Evolutionary conservation across 2,797 vertebrate species (phyloP).

Genomic region (Avahi laniger): DNA sequence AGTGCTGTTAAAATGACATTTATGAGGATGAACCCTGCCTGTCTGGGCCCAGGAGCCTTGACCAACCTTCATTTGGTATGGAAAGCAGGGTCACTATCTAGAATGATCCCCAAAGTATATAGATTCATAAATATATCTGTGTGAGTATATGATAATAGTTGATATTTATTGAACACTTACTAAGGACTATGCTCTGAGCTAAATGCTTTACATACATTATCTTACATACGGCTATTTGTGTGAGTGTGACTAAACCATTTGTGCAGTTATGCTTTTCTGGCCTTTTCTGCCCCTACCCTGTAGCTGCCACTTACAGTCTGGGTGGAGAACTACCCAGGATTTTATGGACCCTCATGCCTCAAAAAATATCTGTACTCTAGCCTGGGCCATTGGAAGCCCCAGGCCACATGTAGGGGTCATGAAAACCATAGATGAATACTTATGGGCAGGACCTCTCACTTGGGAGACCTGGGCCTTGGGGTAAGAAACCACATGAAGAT

Average conservation of each 20-base stretch:
- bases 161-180: background rate
- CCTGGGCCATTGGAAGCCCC: background rate
- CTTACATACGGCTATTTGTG: background rate
- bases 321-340: background rate
- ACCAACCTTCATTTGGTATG: background rate
- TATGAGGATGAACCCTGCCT: background rate
- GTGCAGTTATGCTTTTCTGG: background rate
- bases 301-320: background rate
- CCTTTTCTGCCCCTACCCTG: background rate
- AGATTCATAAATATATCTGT: background rate
- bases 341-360: background rate
- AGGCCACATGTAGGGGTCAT: background rate
- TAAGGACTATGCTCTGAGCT: background rate
- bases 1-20: background rate
- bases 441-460: background rate
- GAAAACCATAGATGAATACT: background rate
- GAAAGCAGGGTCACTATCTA: background rate
- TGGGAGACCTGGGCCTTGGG: background rate
- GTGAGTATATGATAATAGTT: background rate
- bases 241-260: background rate
- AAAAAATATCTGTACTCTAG: background rate
- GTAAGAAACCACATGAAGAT: slow-evolving; percentile 10
- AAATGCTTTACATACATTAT: background rate
- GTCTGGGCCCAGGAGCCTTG: background rate
- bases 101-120: background rate